These are phyloP conservation scores for Tetragnatha versicolor DNA, from an alignment of 1,140 invertebrate species.

Conservation along the genomic window DNA sequence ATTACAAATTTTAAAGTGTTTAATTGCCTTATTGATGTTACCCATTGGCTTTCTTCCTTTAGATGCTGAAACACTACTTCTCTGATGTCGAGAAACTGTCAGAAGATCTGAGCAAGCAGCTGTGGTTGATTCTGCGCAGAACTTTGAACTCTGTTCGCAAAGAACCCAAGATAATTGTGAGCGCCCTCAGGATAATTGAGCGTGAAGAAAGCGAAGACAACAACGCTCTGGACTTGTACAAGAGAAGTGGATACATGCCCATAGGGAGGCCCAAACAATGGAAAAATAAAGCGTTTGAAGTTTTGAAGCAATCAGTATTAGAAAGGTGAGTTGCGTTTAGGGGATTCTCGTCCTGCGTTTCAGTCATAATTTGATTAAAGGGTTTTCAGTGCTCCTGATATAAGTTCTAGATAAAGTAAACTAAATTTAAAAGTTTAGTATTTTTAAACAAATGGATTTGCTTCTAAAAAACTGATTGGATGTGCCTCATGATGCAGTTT, in stretches of 20 bases:
- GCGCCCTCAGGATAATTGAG: slow-evolving; percentile 94
- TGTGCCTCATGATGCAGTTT: background rate
- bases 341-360: too few species aligned
- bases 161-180: slow-evolving; percentile 91
- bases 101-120: slow-evolving; percentile 83
- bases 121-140: slow-evolving; percentile 86
- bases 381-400: too few species aligned
- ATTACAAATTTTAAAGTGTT: too few species aligned
- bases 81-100: slow-evolving; percentile 92
- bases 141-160: slow-evolving; percentile 93
- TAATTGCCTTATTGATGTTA: too few species aligned
- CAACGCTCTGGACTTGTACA: slow-evolving; percentile 78
- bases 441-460: too few species aligned
- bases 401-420: too few species aligned
- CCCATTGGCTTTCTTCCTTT: slow-evolving; percentile 49
- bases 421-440: too few species aligned
- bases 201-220: slow-evolving; percentile 92
- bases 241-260: slow-evolving; percentile 86
- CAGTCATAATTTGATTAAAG: too few species aligned
- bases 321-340: slow-evolving; percentile 84
- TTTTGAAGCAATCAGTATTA: slow-evolving; percentile 82
- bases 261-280: slow-evolving; percentile 93
- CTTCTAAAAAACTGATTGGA: too few species aligned
- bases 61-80: slow-evolving; percentile 90
- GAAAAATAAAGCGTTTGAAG: slow-evolving; percentile 82